Evolutionary conservation across 2,888 invertebrate genomes (phyloP).

Genomic region (Sericinus montela): DNA sequence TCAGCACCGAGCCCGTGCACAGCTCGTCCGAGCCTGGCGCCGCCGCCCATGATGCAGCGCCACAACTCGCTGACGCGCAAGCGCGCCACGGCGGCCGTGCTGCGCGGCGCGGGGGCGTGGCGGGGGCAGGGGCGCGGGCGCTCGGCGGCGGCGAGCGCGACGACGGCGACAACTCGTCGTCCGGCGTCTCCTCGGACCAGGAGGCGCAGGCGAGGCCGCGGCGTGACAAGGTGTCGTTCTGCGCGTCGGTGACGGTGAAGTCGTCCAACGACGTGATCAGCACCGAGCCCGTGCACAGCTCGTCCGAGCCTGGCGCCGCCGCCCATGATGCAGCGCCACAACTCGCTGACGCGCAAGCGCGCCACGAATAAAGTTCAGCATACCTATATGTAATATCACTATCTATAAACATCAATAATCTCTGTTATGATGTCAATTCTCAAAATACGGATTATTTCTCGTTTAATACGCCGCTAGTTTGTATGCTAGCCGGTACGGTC

Average conservation of each 20-base stretch:
- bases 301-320: constrained; percentile 64
- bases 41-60: constrained; percentile 65
- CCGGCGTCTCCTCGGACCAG: constrained; percentile 93
- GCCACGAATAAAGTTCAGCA: too few relatives aligned
- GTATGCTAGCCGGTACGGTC: too few relatives aligned
- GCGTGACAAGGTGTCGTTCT: constrained; percentile 70
- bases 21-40: constrained; percentile 66
- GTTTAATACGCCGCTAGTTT: too few relatives aligned
- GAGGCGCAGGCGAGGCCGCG: constrained; percentile 66
- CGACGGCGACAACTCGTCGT: constrained; percentile 93
- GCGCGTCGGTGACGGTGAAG: constrained; percentile 72
- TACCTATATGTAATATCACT: too few relatives aligned
- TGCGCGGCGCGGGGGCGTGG: constrained; percentile 48
- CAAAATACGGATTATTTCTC: too few relatives aligned
- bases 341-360: constrained; percentile 80
- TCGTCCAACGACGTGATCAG: constrained; percentile 75
- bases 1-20: constrained; percentile 76
- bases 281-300: constrained; percentile 74
- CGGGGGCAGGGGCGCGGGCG: constrained; percentile 30
- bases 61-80: constrained; percentile 82
- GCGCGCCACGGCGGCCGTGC: constrained; percentile 78
- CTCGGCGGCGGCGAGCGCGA: constrained; percentile 77
- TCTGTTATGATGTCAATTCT: too few relatives aligned
- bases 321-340: constrained; percentile 75
- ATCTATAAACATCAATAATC: too few relatives aligned